Evolutionary conservation across 2,888 invertebrate genomes (phyloP).

Genomic region (Agonopterix arenella): DNA sequence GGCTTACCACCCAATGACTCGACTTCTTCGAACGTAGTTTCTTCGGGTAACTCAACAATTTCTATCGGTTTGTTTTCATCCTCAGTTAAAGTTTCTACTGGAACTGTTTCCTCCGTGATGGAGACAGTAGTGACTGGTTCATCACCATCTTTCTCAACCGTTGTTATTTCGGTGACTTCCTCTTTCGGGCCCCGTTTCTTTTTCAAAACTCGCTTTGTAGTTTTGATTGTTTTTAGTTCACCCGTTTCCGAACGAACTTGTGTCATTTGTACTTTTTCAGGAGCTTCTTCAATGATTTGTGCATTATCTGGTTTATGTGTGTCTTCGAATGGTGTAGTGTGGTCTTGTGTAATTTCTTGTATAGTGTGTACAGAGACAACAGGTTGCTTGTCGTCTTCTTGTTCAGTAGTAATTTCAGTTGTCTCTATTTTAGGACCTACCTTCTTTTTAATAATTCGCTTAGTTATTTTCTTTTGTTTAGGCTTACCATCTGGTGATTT

Average conservation of each 20-base stretch:
- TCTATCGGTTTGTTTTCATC: slow-evolving; percentile 9
- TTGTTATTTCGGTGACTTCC: too few species aligned
- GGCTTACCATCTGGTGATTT: slow-evolving; percentile 39
- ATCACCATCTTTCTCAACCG: too few species aligned
- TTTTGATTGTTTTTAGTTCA: too few species aligned
- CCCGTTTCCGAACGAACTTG: too few species aligned
- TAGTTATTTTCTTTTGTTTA: slow-evolving; percentile 30
- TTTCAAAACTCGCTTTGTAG: too few species aligned
- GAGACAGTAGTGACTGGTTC: too few species aligned
- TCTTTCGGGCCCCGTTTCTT: too few species aligned
- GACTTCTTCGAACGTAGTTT: slow-evolving; percentile 17
- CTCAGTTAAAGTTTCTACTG: too few species aligned
- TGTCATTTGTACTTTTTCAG: too few species aligned
- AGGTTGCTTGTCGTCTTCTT: slow-evolving; percentile 32
- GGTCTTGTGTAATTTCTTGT: slow-evolving; percentile 27
- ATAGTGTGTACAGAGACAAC: slow-evolving; percentile 28
- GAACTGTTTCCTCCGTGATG: too few species aligned
- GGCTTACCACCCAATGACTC: slow-evolving; percentile 27
- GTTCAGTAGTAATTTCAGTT: slow-evolving; percentile 14
- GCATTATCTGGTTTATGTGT: too few species aligned
- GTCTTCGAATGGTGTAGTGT: slow-evolving; percentile 6
- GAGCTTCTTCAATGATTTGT: too few species aligned
- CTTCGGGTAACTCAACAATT: slow-evolving; percentile 32
- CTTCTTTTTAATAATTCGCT: slow-evolving; percentile 30
- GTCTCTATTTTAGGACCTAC: slow-evolving; percentile 25